These are phyloP conservation scores for Drosophila setosimentum DNA, from an alignment of 2,888 invertebrate species.

Conservation along the genomic window DNA sequence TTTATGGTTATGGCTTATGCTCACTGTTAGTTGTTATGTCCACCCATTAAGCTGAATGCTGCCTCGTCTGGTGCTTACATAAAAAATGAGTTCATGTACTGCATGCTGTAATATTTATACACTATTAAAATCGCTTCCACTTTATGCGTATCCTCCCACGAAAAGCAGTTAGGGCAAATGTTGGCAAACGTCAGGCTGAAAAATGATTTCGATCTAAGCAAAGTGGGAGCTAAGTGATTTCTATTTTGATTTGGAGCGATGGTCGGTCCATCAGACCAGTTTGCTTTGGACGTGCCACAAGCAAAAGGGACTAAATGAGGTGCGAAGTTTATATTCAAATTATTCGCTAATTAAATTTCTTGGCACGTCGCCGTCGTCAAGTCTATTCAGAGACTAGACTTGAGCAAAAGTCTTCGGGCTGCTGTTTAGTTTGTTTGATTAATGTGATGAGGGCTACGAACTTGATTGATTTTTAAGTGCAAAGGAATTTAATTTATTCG, in stretches of 20 bases:
- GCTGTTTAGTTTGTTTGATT: slow-evolving; percentile 55
- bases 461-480: slow-evolving; percentile 75
- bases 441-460: slow-evolving; percentile 44
- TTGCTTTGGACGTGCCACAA: slow-evolving; percentile 20
- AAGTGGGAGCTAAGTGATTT: slow-evolving; percentile 44
- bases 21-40: slow-evolving; percentile 41
- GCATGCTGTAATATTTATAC: slow-evolving; percentile 57
- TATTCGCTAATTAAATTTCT: slow-evolving; percentile 76
- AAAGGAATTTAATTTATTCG: slow-evolving; percentile 44
- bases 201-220: slow-evolving; percentile 36
- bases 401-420: slow-evolving; percentile 9
- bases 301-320: slow-evolving; percentile 40
- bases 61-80: slow-evolving; percentile 63
- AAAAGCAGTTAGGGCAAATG: background rate
- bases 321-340: slow-evolving; percentile 55
- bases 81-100: slow-evolving; percentile 68
- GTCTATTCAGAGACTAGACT: slow-evolving; percentile 24
- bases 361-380: slow-evolving; percentile 61
- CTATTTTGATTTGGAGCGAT: slow-evolving; percentile 49
- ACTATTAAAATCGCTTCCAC: slow-evolving; percentile 53
- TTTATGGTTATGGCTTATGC: slow-evolving; percentile 35
- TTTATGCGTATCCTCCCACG: slow-evolving; percentile 14
- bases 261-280: slow-evolving; percentile 4
- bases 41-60: slow-evolving; percentile 60
- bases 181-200: slow-evolving; percentile 29